Evolutionary conservation across 2,113 vertebrate species (phyloP).

Genomic region (Chaetorhynchus papuensis): DNA sequence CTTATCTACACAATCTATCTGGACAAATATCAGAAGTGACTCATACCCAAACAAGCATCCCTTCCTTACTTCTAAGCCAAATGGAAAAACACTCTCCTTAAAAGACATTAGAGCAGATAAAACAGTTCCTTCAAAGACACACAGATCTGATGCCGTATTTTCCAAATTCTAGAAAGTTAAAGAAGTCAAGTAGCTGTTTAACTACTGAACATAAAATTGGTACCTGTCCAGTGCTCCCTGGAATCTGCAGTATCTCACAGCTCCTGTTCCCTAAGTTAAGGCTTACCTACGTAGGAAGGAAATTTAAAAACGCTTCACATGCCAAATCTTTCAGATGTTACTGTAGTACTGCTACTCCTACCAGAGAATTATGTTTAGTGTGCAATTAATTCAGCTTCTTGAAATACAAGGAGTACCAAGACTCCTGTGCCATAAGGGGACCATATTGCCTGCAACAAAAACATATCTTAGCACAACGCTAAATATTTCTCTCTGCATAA

Average conservation of each 20-base stretch:
- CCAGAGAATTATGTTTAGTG: conserved; percentile 13
- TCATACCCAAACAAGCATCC: background rate
- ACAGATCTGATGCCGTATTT: background rate
- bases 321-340: background rate
- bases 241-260: background rate
- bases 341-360: conserved; percentile 20
- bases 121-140: background rate
- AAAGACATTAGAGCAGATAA: background rate
- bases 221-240: background rate
- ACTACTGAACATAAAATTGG: background rate
- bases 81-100: background rate
- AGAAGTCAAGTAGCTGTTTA: background rate
- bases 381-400: conserved; percentile 36
- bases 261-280: background rate
- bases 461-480: conserved; percentile 39
- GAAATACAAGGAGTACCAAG: background rate
- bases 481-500: conserved; percentile 61
- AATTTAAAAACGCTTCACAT: background rate
- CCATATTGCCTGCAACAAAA: conserved; percentile 55
- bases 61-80: background rate
- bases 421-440: conserved; percentile 55
- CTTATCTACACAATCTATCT: conserved; percentile 18
- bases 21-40: conserved; percentile 37
- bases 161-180: background rate
- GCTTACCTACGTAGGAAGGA: background rate